Conservation (phyloP, 2,888 invertebrate species). For the Epiblema foenella region DNA sequence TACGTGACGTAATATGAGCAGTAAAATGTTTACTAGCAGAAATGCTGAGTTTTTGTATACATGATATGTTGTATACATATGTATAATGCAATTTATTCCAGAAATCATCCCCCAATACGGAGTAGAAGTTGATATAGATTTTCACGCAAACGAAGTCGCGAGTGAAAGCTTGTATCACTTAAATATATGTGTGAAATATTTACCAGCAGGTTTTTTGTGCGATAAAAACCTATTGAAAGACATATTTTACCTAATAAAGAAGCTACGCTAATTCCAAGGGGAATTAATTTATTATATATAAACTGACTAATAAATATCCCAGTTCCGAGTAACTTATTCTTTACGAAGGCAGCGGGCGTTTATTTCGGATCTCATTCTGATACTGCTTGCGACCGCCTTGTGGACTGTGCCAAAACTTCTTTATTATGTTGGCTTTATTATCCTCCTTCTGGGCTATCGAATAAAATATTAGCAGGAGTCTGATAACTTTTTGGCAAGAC, state of each 20-base stretch:
- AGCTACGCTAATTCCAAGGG: slow-evolving; percentile 3
- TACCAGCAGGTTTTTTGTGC: neutral
- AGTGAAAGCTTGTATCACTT: no score
- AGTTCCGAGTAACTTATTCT: slow-evolving; percentile 35
- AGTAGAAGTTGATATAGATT: no score
- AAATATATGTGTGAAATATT: no score
- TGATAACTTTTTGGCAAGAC: no score
- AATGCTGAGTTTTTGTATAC: no score
- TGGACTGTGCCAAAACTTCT: slow-evolving; percentile 19
- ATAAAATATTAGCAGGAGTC: neutral
- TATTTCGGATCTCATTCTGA: slow-evolving; percentile 26
- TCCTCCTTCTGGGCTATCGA: neutral
- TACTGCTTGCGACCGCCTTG: slow-evolving; percentile 17
- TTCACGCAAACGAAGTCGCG: no score
- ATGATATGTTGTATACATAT: no score
- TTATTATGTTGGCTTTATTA: slow-evolving; percentile 15
- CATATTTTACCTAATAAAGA: neutral
- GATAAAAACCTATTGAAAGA: neutral
- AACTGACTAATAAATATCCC: slow-evolving; percentile 41
- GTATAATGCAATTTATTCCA: no score
- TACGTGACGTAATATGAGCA: no score
- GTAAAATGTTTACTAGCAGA: no score
- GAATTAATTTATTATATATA: slow-evolving; percentile 37
- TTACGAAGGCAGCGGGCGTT: slow-evolving; percentile 17
- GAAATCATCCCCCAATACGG: no score